These are phyloP conservation scores for Eubasilissa splendida DNA, from an alignment of 2,888 invertebrate genomes.

Conservation along the genomic window DNA sequence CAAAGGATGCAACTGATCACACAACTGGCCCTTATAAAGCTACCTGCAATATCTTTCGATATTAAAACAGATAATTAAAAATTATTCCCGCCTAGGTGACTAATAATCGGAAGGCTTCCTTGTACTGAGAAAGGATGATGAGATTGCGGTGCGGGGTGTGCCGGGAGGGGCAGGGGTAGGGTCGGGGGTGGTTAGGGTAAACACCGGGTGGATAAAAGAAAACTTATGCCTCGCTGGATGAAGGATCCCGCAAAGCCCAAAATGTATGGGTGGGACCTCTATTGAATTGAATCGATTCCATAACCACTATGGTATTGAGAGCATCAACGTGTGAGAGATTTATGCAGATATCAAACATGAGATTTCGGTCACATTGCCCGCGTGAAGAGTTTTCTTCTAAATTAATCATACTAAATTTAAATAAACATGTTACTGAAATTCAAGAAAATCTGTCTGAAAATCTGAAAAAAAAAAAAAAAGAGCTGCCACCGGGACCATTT, in stretches of 20 bases:
- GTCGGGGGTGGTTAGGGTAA: conserved; percentile 39
- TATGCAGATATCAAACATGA: neutral
- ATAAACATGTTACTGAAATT: too few relatives aligned
- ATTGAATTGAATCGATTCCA: conserved; percentile 14
- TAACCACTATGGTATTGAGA: neutral
- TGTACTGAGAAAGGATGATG: conserved; percentile 18
- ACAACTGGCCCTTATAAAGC: too few relatives aligned
- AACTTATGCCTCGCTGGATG: conserved; percentile 48
- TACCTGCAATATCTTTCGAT: too few relatives aligned
- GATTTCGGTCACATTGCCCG: neutral
- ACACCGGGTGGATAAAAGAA: conserved; percentile 48
- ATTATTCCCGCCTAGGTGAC: too few relatives aligned
- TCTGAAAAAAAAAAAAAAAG: too few relatives aligned
- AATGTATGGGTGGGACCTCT: conserved; percentile 7
- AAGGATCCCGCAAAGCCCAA: neutral
- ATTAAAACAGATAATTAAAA: too few relatives aligned
- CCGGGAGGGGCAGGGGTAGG: neutral
- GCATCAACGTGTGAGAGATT: too few relatives aligned
- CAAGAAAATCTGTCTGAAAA: too few relatives aligned
- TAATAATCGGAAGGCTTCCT: neutral
- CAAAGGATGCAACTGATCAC: too few relatives aligned
- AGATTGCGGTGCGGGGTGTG: conserved; percentile 2
- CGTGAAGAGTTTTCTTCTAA: too few relatives aligned
- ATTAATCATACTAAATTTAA: too few relatives aligned
- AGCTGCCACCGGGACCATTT: too few relatives aligned